Percentiles rank a stretch among this genome's conserved stretches.
Conservation (phyloP, 2,113 vertebrate genomes). For the Ailuropoda melanoleuca region DNA sequence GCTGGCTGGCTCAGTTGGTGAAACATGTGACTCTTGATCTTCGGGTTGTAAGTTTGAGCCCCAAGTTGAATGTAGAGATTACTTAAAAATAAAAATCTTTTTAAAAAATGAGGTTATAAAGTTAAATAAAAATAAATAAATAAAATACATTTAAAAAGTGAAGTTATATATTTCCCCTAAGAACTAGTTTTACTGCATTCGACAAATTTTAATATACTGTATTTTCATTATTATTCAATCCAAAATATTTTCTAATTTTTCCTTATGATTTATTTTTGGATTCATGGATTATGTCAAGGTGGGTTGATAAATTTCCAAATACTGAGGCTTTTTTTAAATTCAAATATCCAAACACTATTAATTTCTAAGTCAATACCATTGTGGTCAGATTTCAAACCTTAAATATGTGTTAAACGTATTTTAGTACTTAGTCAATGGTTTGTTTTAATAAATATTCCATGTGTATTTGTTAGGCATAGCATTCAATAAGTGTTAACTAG, state of each 20-base stretch:
- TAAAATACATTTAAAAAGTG: neutral
- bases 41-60: neutral
- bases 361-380: neutral
- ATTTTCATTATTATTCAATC: neutral
- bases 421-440: neutral
- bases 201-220: neutral
- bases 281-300: neutral
- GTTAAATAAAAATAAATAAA: neutral
- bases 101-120: neutral
- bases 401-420: neutral
- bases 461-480: neutral
- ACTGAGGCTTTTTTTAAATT: neutral
- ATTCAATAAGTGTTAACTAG: neutral
- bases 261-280: neutral
- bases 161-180: neutral
- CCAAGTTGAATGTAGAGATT: neutral
- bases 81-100: neutral
- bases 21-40: neutral
- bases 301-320: neutral
- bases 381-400: neutral
- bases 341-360: neutral
- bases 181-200: neutral
- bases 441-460: neutral
- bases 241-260: constrained; percentile 6
- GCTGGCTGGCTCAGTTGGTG: neutral